phyloP scores from a whole-genome alignment of 2,888 invertebrate species.

The Dryobotodes eremita region DNA sequence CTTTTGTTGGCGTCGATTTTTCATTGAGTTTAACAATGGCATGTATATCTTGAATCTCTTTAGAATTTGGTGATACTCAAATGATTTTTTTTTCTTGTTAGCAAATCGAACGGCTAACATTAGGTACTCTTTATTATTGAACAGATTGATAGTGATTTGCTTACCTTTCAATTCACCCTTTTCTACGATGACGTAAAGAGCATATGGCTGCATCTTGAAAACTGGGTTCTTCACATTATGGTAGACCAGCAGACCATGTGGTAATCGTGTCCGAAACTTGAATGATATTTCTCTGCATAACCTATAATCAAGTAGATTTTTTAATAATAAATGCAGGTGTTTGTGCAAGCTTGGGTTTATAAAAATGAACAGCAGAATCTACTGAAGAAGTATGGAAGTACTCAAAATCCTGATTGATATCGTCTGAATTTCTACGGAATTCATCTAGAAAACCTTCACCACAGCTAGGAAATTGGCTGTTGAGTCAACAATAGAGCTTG shows the following conservation, averaged over 20 bases:
- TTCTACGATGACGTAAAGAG: constrained; percentile 97
- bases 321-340: neutral
- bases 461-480: neutral
- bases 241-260: constrained; percentile 96
- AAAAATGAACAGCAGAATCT: neutral
- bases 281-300: constrained; percentile 97
- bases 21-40: neutral
- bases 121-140: neutral
- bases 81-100: no score
- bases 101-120: neutral
- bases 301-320: constrained; percentile 85
- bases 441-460: neutral
- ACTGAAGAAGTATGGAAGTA: neutral
- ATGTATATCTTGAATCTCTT: neutral
- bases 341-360: constrained; percentile 78
- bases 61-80: neutral
- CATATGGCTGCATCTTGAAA: constrained; percentile 96
- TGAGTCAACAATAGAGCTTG: neutral
- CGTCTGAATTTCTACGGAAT: neutral
- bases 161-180: constrained; percentile 96
- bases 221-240: constrained; percentile 97
- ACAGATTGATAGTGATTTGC: neutral
- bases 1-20: neutral
- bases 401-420: neutral
- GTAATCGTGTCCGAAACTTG: constrained; percentile 96